A percentile compares a stretch with the other conserved stretches of the same genome.
phyloP scores from a whole-genome alignment of 2,113 vertebrate genomes.

The Brachyhypopomus occidentalis region DNA sequence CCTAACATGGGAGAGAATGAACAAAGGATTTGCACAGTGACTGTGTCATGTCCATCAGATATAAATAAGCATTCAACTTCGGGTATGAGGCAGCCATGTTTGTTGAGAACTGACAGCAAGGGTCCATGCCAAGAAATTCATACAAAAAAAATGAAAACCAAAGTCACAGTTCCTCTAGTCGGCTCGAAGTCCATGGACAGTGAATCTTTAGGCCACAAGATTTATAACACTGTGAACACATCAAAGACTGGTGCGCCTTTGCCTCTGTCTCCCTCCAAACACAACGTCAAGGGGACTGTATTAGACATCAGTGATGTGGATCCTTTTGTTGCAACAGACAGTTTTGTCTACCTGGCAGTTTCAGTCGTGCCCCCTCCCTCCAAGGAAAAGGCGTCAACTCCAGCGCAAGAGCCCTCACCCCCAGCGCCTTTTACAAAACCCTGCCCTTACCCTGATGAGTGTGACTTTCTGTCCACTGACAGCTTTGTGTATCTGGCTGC shows the following conservation, averaged over 20 bases:
- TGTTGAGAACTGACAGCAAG: conserved; percentile 3
- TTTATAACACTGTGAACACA: conserved; percentile 58
- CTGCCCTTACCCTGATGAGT: conserved; percentile 67
- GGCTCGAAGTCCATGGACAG: conserved; percentile 34
- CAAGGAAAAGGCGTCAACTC: conserved; percentile 40
- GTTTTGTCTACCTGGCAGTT: conserved; percentile 79
- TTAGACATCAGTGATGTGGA: conserved; percentile 73
- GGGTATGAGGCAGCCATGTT: neutral
- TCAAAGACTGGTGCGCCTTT: conserved; percentile 64
- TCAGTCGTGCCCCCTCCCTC: conserved; percentile 62
- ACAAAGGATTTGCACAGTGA: conserved; percentile 53
- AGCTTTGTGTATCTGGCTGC: conserved; percentile 81
- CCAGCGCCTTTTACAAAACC: conserved; percentile 46
- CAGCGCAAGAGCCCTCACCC: conserved; percentile 39
- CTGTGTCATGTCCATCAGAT: neutral
- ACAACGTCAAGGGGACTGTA: conserved; percentile 59
- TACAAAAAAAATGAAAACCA: conserved; percentile 38
- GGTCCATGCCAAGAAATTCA: conserved; percentile 7
- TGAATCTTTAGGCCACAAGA: conserved; percentile 20
- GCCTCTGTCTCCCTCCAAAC: conserved; percentile 69
- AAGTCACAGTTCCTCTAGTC: conserved; percentile 22
- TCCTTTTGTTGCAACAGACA: conserved; percentile 75
- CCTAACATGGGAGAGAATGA: conserved; percentile 68
- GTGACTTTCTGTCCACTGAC: conserved; percentile 78
- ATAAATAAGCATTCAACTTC: conserved; percentile 5